Conservation (phyloP, 2,888 invertebrate genomes). For the Sinhomidia bicolor region DNA sequence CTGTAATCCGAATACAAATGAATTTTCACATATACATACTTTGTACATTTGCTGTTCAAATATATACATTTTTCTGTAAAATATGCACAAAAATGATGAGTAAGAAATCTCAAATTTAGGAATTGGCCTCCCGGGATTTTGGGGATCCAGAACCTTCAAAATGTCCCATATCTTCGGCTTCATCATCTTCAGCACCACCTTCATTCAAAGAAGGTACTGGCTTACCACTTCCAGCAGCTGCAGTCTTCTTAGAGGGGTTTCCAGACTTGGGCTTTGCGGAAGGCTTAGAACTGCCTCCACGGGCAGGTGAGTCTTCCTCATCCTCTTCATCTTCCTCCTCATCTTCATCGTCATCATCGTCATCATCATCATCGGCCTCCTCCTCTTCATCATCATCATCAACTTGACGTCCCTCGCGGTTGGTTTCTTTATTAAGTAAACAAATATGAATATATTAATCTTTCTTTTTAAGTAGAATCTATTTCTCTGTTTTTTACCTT, state of each 20-base stretch:
- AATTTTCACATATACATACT: neutral
- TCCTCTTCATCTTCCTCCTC: constrained; percentile 78
- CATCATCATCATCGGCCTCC: constrained; percentile 76
- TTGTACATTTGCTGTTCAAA: too few species aligned
- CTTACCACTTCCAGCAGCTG: constrained; percentile 71
- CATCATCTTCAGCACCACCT: constrained; percentile 79
- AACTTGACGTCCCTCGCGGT: constrained; percentile 72
- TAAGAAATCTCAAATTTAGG: too few species aligned
- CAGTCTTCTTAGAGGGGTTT: constrained; percentile 42
- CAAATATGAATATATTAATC: neutral
- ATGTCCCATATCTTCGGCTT: constrained; percentile 80
- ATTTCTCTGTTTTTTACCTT: constrained; percentile 17
- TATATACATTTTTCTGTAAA: too few species aligned
- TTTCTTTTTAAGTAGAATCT: neutral
- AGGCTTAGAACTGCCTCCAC: constrained; percentile 37
- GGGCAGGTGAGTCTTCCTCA: constrained; percentile 70
- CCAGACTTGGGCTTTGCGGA: constrained; percentile 64
- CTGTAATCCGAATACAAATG: constrained; percentile 42
- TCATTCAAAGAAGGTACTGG: constrained; percentile 79
- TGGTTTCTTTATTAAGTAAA: constrained; percentile 32
- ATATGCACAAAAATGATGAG: too few species aligned
- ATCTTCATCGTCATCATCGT: constrained; percentile 78
- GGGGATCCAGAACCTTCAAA: constrained; percentile 75
- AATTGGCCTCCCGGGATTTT: constrained; percentile 79
- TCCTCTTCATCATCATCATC: constrained; percentile 77